Conservation (phyloP, 2,113 vertebrate genomes). For the Psephotus haematonotus region DNA sequence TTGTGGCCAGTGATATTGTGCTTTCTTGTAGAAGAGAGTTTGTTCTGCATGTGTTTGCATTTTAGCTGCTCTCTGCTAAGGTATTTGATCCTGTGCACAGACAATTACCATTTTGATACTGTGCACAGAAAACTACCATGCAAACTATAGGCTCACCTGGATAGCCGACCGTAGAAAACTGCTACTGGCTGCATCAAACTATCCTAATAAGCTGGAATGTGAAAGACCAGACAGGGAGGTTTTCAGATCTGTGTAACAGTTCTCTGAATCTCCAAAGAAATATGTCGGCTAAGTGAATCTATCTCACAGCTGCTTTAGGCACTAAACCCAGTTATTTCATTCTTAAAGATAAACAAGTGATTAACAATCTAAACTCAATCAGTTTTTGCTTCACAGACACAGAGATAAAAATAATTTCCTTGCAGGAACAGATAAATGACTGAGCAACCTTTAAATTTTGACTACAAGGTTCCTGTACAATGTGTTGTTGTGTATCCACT, state of each 20-base stretch:
- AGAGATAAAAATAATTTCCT: background rate
- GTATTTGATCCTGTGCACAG: background rate
- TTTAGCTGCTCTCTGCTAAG: background rate
- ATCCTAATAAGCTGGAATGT: background rate
- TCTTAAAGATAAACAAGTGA: background rate
- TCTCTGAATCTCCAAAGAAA: background rate
- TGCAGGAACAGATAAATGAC: background rate
- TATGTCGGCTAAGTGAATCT: background rate
- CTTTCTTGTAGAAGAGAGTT: background rate
- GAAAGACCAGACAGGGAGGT: background rate
- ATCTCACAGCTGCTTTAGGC: background rate
- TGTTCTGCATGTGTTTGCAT: background rate
- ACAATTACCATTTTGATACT: background rate
- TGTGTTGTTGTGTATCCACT: background rate
- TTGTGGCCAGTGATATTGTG: fast-evolving
- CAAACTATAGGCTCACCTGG: background rate
- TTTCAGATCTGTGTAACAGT: background rate
- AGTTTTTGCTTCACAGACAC: background rate
- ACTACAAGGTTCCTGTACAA: background rate
- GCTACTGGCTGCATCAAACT: background rate
- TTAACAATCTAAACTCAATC: background rate
- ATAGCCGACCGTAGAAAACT: background rate
- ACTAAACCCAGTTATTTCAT: background rate
- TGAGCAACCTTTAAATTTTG: background rate
- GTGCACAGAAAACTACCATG: background rate